Evolutionary conservation across 2,113 vertebrate species (phyloP), one percentile per base, ranked within the genome.

Genomic region (Ciconia stormi): DNA sequence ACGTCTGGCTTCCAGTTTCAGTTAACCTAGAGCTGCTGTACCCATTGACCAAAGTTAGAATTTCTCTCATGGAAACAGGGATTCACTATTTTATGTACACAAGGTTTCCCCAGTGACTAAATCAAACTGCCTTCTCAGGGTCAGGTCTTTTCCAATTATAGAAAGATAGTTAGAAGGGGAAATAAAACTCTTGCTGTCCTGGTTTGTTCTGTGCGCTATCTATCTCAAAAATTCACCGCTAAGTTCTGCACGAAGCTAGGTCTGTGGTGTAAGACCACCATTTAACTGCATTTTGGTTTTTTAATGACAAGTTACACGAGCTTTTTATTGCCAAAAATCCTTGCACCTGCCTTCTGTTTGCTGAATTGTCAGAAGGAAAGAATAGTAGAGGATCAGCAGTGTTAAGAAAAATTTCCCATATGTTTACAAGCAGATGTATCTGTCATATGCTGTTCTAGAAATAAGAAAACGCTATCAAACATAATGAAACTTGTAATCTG

Each of bases 401-500:
- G 82, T 94, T 76, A 91, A 61, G 90, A 94, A 92, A 95, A 93
- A 71, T 22, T 56, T 49, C 72, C 89, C 86, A 56, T 93, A 81
- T 95, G 94, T 72, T 96, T 92, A 62, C 72, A 92, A 84, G 94
- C 88, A 93, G 94, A 94, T 93, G 93, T 40, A 83, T 23, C 76
- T 71, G 86, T 93, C 97, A 93, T 56, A n/a, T 44, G 91, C 79
- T 90, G 90, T 42, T 97, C 92, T 74, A 88, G 85, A 96, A 95
- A 90, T 79, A 89, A 91, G 61, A 79, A 7, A 2, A 76, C 0
- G 4, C 81, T 65, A 63, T 49, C 4, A 0, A 80, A 18, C 34
- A 11, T 30, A 78, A 72, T 5, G 6, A 79, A 82, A 52, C 53
- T 63, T 65, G 53, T 26, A 72, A 67, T 52, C 81, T 90, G 95